Percentiles rank a stretch among this genome's conserved stretches.
Conservation (phyloP, 2,113 vertebrate species). For the Lepisosteus osseus region DNA sequence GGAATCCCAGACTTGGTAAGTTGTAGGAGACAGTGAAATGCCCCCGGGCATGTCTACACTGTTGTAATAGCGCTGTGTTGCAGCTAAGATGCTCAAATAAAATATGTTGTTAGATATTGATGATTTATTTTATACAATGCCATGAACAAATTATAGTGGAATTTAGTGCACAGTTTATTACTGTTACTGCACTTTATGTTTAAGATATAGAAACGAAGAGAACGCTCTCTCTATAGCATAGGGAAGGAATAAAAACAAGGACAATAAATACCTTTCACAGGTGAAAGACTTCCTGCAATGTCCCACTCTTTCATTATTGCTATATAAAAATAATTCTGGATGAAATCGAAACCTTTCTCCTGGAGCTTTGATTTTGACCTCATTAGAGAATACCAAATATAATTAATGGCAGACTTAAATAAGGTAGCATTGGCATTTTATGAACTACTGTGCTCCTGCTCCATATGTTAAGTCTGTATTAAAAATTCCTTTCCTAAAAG, state of each 20-base stretch:
- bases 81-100: too few relatives aligned
- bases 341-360: background rate
- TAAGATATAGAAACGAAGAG: too few relatives aligned
- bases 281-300: background rate
- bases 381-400: conserved; percentile 11
- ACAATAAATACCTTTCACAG: background rate
- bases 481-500: conserved; percentile 25
- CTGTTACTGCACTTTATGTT: too few relatives aligned
- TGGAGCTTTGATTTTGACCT: background rate
- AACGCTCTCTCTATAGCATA: too few relatives aligned
- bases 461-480: conserved; percentile 26
- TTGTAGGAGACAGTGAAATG: too few relatives aligned
- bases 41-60: too few relatives aligned
- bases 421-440: conserved; percentile 34
- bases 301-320: background rate
- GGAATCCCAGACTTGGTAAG: too few relatives aligned
- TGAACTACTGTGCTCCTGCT: conserved; percentile 47
- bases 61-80: too few relatives aligned
- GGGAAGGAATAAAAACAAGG: background rate
- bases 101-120: too few relatives aligned
- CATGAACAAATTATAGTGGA: too few relatives aligned
- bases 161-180: too few relatives aligned
- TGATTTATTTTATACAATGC: too few relatives aligned
- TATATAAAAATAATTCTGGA: background rate
- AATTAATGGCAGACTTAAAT: conserved; percentile 22